Base-by-base conservation (phyloP, 1,140 invertebrate genomes). In the Tetramorium alpestre region DNA sequence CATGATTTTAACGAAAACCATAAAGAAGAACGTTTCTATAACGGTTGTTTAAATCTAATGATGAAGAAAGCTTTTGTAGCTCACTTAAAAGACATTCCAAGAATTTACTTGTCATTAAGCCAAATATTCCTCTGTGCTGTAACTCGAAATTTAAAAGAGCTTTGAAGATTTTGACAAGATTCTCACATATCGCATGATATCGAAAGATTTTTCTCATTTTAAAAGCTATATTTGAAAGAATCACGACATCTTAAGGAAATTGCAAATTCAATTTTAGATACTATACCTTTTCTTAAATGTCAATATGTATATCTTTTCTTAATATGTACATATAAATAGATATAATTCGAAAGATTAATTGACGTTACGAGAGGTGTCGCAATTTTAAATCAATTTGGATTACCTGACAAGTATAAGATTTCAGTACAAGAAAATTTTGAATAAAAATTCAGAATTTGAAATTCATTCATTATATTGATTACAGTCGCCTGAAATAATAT, bases 11-110 rank as follows among this genome's bases (percentile, higher is more conserved):
- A 81, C 47, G 47, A 69, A 81, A 81, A 47, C 28, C 47, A 60
- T 41, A 69, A 47, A 69, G 41, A 41, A 60, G 41, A 18, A 60
- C 54, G 18, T 56, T 80, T 81, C 62, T 81, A 54, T 81, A 69
- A 81, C 64, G 41, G 73, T 77, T 41, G 64, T 56, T 81, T 69
- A 69, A 54, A 54, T 69, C 51, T 69, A 69, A 81, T 41, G 77
- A 80, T 67, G 25, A 80, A 65, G 60, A 67, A 54, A 69, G 33
- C 62, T 54, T 51, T n/a, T 38, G 18, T n/a, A 51, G 33, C 38
- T 75, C 75, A 47, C 22, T 80, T 41, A 81, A 54, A 38, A 11
- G 77, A 56, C 33, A 80, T 80, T 80, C 77, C 47, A 13, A 51
- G 77, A 81, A 69, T 18, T 41, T 33, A 28, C 22, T 69, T 54